A percentile compares a stretch with the other conserved stretches of the same genome.
These are phyloP conservation scores for Saccostrea echinata DNA, from an alignment of 1,140 invertebrate species.

Conservation along the genomic window DNA sequence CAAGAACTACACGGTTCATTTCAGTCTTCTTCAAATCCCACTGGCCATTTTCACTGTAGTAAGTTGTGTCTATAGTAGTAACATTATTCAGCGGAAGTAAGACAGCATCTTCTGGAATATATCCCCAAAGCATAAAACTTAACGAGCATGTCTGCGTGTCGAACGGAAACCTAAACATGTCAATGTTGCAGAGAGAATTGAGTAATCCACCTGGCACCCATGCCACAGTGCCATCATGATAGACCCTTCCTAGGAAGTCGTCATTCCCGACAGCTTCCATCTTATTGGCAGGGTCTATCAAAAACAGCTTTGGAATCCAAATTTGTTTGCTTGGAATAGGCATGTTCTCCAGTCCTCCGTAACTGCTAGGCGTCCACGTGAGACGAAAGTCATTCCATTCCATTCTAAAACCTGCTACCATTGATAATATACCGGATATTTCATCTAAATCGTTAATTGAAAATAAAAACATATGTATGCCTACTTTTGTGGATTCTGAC, in stretches of 20 bases:
- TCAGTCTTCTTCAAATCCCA: constrained; percentile 17
- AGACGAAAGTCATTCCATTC: background rate
- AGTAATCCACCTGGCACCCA: constrained; percentile 21
- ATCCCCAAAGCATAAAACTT: background rate
- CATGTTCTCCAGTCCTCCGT: background rate
- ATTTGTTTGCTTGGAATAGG: background rate
- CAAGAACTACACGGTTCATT: background rate
- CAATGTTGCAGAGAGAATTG: background rate
- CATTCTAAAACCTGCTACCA: background rate
- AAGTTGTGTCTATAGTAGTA: background rate
- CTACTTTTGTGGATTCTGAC: background rate
- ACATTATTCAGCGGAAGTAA: background rate
- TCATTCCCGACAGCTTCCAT: constrained; percentile 22
- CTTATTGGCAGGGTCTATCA: constrained; percentile 22
- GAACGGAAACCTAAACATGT: constrained; percentile 11
- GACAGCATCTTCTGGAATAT: background rate
- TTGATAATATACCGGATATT: background rate
- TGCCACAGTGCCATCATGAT: background rate
- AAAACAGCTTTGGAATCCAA: background rate
- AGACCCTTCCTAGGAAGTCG: background rate
- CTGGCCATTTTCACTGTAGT: constrained; percentile 6
- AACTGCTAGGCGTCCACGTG: constrained; percentile 8
- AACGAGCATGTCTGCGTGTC: constrained; percentile 33
- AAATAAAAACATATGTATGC: background rate
- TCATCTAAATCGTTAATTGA: constrained; percentile 18